Percentiles rank a stretch among this genome's conserved stretches.
Conservation (phyloP, 2,113 vertebrate genomes). For the Casuarius casuarius region DNA sequence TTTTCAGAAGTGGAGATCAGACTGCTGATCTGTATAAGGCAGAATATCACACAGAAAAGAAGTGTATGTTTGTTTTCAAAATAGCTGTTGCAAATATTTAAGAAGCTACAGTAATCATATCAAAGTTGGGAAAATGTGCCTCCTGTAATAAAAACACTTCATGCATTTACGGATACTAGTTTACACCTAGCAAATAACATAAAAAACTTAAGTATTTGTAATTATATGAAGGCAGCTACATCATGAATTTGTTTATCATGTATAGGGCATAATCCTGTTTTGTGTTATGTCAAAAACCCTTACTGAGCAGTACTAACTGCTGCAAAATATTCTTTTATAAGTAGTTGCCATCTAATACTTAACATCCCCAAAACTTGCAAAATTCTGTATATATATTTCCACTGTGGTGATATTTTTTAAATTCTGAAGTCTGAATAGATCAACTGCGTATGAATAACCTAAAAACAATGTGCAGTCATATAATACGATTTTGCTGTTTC, state of each 20-base stretch:
- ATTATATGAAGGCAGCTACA: neutral
- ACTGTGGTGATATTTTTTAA: neutral
- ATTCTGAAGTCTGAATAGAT: neutral
- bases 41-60: neutral
- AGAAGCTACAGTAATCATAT: neutral
- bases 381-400: neutral
- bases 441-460: neutral
- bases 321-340: neutral
- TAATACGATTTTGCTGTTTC: neutral
- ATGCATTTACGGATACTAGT: neutral
- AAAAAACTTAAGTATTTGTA: neutral
- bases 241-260: neutral
- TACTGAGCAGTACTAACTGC: neutral
- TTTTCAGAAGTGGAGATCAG: neutral
- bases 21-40: neutral
- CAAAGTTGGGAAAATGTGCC: neutral
- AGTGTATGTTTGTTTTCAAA: neutral
- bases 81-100: neutral
- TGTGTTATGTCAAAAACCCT: neutral
- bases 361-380: fast-evolving
- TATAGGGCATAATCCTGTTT: neutral
- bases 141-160: neutral
- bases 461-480: neutral
- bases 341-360: neutral
- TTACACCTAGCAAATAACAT: neutral